These are phyloP conservation scores for Cordilura impudica DNA, from an alignment of 2,888 invertebrate genomes.

Conservation along the genomic window DNA sequence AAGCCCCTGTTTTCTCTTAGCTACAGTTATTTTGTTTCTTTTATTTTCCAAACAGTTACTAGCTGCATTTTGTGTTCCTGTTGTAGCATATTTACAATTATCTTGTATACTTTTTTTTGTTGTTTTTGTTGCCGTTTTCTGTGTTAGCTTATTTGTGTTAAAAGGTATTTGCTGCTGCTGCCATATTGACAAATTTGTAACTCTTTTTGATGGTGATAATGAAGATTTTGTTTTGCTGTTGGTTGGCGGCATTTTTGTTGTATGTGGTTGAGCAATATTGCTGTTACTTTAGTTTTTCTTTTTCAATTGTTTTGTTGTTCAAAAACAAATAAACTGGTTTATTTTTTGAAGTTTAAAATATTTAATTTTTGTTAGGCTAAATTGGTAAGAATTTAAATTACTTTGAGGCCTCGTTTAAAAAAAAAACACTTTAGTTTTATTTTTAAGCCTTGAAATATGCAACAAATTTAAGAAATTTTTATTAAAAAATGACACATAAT, in stretches of 20 bases:
- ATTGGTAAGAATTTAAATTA: no score
- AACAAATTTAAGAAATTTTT: not conserved
- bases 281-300: slow-evolving; percentile 8
- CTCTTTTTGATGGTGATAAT: slow-evolving; percentile 22
- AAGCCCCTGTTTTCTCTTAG: slow-evolving; percentile 55
- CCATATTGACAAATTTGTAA: slow-evolving; percentile 19
- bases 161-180: slow-evolving; percentile 39
- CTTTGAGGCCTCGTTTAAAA: not conserved
- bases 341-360: not conserved
- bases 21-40: slow-evolving; percentile 3
- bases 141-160: slow-evolving; percentile 11
- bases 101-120: slow-evolving; percentile 25
- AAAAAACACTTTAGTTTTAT: no score
- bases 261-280: slow-evolving; percentile 37
- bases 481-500: not conserved
- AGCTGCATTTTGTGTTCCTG: slow-evolving; percentile 1
- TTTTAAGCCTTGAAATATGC: slow-evolving; percentile 32
- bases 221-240: slow-evolving; percentile 35
- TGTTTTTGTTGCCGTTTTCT: slow-evolving; percentile 12
- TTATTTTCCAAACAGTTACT: slow-evolving; percentile 23
- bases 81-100: slow-evolving; percentile 22
- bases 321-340: not conserved
- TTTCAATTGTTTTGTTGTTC: slow-evolving; percentile 31
- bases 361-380: not conserved
- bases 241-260: slow-evolving; percentile 42